phyloP scores from a whole-genome alignment of 2,797 vertebrate species.

The Amniataba percoides region DNA sequence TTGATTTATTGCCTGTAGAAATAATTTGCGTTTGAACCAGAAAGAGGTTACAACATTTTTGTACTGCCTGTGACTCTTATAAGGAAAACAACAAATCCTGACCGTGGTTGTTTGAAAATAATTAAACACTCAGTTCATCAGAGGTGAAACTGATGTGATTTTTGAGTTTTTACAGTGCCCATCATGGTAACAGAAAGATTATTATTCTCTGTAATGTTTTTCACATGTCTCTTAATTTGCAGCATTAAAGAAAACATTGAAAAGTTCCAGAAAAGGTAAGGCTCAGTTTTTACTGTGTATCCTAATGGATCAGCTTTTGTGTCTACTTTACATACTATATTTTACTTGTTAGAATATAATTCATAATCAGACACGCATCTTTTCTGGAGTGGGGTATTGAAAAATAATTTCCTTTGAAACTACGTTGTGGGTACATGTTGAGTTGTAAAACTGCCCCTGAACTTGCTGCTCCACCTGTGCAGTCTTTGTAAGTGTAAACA shows the following conservation, averaged over 20 bases:
- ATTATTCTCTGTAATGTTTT: not conserved
- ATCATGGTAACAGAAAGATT: not conserved
- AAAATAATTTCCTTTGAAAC: not conserved
- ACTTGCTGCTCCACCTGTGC: not conserved
- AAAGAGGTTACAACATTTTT: no score
- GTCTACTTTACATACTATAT: not conserved
- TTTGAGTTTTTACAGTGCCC: not conserved
- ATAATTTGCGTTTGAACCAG: constrained; percentile 5
- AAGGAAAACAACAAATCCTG: not conserved
- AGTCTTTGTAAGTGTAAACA: not conserved
- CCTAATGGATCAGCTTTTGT: not conserved
- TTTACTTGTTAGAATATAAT: not conserved
- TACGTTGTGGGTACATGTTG: not conserved
- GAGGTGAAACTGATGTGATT: not conserved
- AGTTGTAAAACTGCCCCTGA: not conserved
- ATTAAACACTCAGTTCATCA: not conserved
- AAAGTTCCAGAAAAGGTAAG: constrained; percentile 84
- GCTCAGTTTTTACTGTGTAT: not conserved
- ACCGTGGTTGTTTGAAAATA: not conserved
- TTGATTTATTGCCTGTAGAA: not conserved
- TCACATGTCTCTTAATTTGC: constrained; percentile 33
- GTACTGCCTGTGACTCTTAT: not conserved
- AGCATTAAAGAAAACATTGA: constrained; percentile 86
- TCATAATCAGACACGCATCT: not conserved
- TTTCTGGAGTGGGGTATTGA: not conserved